phyloP scores from a whole-genome alignment of 2,113 vertebrate genomes.

The Apodemus sylvaticus region DNA sequence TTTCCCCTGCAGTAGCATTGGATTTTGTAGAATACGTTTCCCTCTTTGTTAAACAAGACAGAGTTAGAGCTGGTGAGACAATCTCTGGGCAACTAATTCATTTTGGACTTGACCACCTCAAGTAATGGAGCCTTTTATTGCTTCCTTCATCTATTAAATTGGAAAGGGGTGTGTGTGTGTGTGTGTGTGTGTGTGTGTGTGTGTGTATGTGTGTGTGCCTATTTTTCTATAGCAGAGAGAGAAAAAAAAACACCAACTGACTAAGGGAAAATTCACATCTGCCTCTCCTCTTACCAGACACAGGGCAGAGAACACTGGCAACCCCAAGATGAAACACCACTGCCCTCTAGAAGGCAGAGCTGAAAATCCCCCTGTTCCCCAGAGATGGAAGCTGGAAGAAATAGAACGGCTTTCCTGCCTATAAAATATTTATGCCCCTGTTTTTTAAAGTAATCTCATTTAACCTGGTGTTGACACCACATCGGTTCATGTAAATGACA shows the following conservation, averaged over 20 bases:
- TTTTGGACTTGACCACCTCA: slow-evolving; percentile 58
- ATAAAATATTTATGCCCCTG: slow-evolving; percentile 79
- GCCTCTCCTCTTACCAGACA: background rate
- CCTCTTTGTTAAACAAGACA: slow-evolving; percentile 66
- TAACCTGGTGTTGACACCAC: slow-evolving; percentile 77
- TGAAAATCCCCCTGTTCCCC: slow-evolving; percentile 63
- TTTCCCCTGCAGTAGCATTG: slow-evolving; percentile 40
- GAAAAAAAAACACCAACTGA: background rate
- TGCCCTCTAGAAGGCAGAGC: slow-evolving; percentile 72
- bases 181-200: background rate
- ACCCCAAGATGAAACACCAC: slow-evolving; percentile 34
- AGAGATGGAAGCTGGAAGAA: slow-evolving; percentile 68
- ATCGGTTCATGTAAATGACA: slow-evolving; percentile 68
- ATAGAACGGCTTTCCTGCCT: slow-evolving; percentile 74
- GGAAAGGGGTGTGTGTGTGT: background rate
- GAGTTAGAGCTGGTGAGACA: background rate
- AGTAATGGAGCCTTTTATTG: slow-evolving; percentile 58
- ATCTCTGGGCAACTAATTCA: slow-evolving; percentile 46
- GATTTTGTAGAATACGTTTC: slow-evolving; percentile 52
- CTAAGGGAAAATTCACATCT: slow-evolving; percentile 5
- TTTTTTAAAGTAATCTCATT: slow-evolving; percentile 78
- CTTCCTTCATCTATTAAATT: slow-evolving; percentile 43
- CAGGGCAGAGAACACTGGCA: background rate
- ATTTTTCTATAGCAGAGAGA: background rate
- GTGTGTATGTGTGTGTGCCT: background rate